Evolutionary conservation across 2,113 vertebrate species (phyloP), one percentile per base, ranked within the genome.

Genomic region (Delphinapterus leucas): DNA sequence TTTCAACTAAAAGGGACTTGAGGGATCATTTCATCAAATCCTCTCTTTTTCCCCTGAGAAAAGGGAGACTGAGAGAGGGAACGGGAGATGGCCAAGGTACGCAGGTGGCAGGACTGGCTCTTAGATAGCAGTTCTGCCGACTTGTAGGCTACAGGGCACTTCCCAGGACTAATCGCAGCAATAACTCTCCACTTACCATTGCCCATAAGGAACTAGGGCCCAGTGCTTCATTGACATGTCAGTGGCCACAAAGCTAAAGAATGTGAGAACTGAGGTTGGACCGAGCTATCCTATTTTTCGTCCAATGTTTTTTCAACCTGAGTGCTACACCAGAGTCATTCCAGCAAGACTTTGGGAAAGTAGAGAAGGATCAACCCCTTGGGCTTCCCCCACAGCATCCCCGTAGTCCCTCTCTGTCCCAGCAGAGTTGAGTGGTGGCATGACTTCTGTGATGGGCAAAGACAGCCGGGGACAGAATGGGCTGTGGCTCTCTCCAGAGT

Each of bases 311-410:
- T 33, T 33, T 11, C 67, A 21, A 25, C 74, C 65, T 11, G 18
- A 63, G 13, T 47, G n/a, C 26, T 41, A 1, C 2, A 31, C 26
- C 36, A 25, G 76, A 38, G 18, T 60, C 20, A 2, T 33, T n/a
- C 71, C 76, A 67, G 20, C 60, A 41, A 38, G 18, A 28, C 36
- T 36, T 15, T 2, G 20, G n/a, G 77, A 65, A 55, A 25, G 41
- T 0, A 5, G 23, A 15, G 58, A 2, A 58, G 70, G 71, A 3
- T 9, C 13, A n/a, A 1, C 7, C 13, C 3, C 3, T 21, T 11
- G 20, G 71, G 3, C 67, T 4, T 53, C 5, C 8, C 61, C 21
- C 47, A 20, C 6, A 15, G 49, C 26, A 0, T 17, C 14, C 36
- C 49, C 55, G 13, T 1, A 68, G 15, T 2, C 60, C 21, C 49